Evolutionary conservation across 2,888 invertebrate genomes (phyloP).

Genomic region (Polylopha cassiicola): DNA sequence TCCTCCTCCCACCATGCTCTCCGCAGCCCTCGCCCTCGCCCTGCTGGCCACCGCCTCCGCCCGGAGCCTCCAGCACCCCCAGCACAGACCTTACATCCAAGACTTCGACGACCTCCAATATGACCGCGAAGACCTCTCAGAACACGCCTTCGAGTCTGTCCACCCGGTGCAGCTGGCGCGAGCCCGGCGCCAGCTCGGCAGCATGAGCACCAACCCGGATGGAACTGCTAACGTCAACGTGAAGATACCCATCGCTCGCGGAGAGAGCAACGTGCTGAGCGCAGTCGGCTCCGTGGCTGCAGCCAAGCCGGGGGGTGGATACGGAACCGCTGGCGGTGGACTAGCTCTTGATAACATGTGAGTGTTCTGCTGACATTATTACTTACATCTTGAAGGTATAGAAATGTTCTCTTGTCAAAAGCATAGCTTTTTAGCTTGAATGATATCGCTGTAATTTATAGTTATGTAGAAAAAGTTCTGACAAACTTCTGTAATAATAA

Average conservation of each 20-base stretch:
- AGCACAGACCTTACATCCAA: not conserved
- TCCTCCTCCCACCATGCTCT: no score
- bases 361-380: constrained; percentile 29
- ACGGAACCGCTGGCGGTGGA: constrained; percentile 38
- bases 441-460: no score
- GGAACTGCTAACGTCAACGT: constrained; percentile 21
- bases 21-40: constrained; percentile 4
- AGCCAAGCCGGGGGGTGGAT: constrained; percentile 13
- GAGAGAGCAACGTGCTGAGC: constrained; percentile 22
- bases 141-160: constrained; percentile 2
- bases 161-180: constrained; percentile 11
- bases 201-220: constrained; percentile 24
- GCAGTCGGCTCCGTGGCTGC: constrained; percentile 22
- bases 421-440: no score
- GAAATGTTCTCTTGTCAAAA: no score
- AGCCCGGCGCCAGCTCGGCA: constrained; percentile 18
- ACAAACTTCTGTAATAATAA: no score
- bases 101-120: constrained; percentile 6
- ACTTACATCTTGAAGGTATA: no score
- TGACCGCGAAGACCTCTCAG: constrained; percentile 2
- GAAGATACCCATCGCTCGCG: constrained; percentile 23
- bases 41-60: constrained; percentile 4
- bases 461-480: no score
- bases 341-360: constrained; percentile 44
- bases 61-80: constrained; percentile 1